Base-by-base conservation (phyloP, 2,113 vertebrate genomes). In the Phyllostomus discolor region DNA sequence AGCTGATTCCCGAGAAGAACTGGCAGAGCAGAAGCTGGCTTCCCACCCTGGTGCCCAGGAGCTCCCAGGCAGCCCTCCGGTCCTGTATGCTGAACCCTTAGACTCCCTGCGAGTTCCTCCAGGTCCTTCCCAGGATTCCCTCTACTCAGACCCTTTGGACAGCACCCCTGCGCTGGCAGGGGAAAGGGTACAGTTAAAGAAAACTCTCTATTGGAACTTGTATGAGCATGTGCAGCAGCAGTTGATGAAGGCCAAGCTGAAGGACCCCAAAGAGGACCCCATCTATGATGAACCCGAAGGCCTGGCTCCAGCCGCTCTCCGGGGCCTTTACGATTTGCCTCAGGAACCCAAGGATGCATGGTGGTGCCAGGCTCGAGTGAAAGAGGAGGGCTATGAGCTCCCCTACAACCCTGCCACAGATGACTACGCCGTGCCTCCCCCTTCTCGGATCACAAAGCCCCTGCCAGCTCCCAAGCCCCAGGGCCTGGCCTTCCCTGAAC, bases 271-370 rank as follows among this genome's bases (percentile, higher is more conserved):
- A 38, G 97, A 92, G 26, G 99, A 99, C 59, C 99, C 99, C 97
- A 99, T 99, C 92, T 99, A 99, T 0, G 99, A 99, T 0, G 99
- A 99, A 92, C 99, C 99, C 0, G 99, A 99, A 83, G 99, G 99
- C 1, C 91, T 98, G 0, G 98, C 97, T 4, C 91, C 96, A 0
- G 93, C 80, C 9, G 38, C 96, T 0, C 43, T 96, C 22, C 97
- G 92, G 0, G 15, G 78, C 12, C 98, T 99, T 95, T 99, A 99
- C 0, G 99, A 99, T 0, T 98, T 99, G 92, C 99, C 99, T 0
- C 97, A 98, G 7, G 96, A 98, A 86, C 98, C 98, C 4, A 98
- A 97, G 0, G 98, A 98, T 26, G 98, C 98, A 22, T 99, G 99
- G 98, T 99, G 98, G 97, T 98, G 98, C 35, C 98, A 98, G 91